Base-by-base conservation (phyloP, 1,140 invertebrate species). In the Cherax destructor region DNA sequence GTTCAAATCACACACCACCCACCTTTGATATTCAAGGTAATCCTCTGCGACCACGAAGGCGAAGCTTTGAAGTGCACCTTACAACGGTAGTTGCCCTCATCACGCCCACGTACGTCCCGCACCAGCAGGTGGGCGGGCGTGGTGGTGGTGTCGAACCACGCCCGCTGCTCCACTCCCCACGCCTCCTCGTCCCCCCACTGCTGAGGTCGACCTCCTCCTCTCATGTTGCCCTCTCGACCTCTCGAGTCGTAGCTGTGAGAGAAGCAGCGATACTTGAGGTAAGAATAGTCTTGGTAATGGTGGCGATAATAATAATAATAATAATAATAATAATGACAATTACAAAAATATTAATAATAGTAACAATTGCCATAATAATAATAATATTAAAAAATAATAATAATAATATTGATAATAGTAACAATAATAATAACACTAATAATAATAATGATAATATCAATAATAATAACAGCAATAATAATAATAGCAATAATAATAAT, bases 21-120 rank as follows among this genome's bases (percentile, higher is more conserved):
- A 93, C 92, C 92, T 88, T 85, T 89, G n/a, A 93, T 86, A 72
- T 78, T 86, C 18, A 93, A 90, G 4, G 79, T 93, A 24, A 93
- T 92, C 50, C 87, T 88, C 87, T 93, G 92, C 3, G 92, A 93
- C 92, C 92, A 93, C 16, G 92, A 93, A 7, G 92, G 92, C 13
- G 92, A 91, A 11, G 77, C 76, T 81, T 88, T 88, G 78, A 93
- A 93, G 87, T 93, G 92, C 11, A 93, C 92, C 72, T 93, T 93
- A 49, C 92, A 93, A 18, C 92, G 47, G 65, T 93, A 93, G 77
- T 72, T 91, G 10, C 92, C 92, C 47, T 93, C 92, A 52, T 93
- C 92, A 11, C 85, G 74, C 49, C 92, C 92, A 50, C 77, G 72
- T 41, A 93, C 92, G 91, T 93, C 83, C 16, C 81, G 78, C 72